phyloP scores from a whole-genome alignment of 1,140 invertebrate genomes.

The Batillaria attramentaria region DNA sequence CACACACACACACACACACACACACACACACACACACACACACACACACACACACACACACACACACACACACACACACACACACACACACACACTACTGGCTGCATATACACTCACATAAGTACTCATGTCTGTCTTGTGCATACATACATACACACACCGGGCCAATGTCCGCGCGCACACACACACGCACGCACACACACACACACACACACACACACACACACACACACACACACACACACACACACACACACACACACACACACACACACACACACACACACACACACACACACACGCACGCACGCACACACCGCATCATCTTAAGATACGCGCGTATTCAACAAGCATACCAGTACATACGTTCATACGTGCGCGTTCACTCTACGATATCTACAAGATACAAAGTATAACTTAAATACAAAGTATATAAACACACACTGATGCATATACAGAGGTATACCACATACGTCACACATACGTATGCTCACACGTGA shows the following conservation, averaged over 20 bases:
- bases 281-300: neutral
- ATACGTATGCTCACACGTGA: too few relatives aligned
- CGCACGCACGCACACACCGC: constrained; percentile 13
- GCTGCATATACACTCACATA: neutral
- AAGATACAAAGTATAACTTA: too few relatives aligned
- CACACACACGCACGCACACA: constrained; percentile 14
- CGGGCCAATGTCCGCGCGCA: neutral
- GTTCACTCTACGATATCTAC: too few relatives aligned
- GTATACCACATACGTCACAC: too few relatives aligned
- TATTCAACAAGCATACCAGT: too few relatives aligned
- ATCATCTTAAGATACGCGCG: too few relatives aligned
- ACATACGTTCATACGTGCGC: too few relatives aligned
- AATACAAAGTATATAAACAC: too few relatives aligned
- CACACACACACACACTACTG: neutral
- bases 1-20: too few relatives aligned
- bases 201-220: constrained; percentile 16
- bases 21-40: neutral
- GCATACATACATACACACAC: neutral
- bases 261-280: neutral
- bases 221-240: too few relatives aligned
- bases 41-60: constrained; percentile 10
- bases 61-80: constrained; percentile 12
- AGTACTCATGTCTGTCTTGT: neutral
- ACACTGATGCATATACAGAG: too few relatives aligned
- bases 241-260: neutral